Base-by-base conservation (phyloP, 2,888 invertebrate genomes). In the Heteromyza rotundicornis region DNA sequence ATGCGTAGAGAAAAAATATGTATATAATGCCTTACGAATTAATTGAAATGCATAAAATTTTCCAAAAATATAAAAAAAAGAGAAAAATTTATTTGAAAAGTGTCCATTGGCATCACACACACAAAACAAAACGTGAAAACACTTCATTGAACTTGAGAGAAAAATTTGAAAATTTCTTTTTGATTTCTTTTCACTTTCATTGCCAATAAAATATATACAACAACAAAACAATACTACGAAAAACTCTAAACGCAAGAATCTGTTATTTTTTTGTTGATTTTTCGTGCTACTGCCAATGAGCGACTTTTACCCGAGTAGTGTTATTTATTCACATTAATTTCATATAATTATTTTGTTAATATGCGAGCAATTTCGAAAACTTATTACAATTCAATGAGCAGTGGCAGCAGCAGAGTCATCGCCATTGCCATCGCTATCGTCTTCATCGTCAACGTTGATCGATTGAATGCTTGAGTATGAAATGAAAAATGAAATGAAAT, bases 401-500 rank as follows among this genome's bases (percentile, higher is more conserved):
- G n/a, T n/a, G n/a, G n/a, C n/a, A n/a, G n/a, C n/a, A n/a, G n/a
- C n/a, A n/a, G n/a, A n/a, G n/a, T n/a, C n/a, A n/a, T n/a, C n/a
- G n/a, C n/a, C n/a, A n/a, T n/a, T n/a, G n/a, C n/a, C n/a, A n/a
- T n/a, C n/a, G n/a, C n/a, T n/a, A n/a, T n/a, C n/a, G n/a, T n/a
- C n/a, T n/a, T n/a, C n/a, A n/a, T n/a, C n/a, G n/a, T n/a, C n/a
- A n/a, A n/a, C n/a, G n/a, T n/a, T n/a, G n/a, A 47, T 19, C 47
- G 47, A n/a, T 47, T 14, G 47, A 40, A 40, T 40, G 40, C 12
- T n/a, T n/a, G 40, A 12, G 3, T n/a, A 40, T 12, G n/a, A 40
- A 55, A n/a, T 55, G 44, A 40, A 47, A 47, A 44, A 47, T 47
- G 23, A 40, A 56, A 51, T 35, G 59, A 62, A 61, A 67, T 67